These are phyloP conservation scores for Synergus umbraculus DNA, from an alignment of 2,888 invertebrate species.

Conservation along the genomic window DNA sequence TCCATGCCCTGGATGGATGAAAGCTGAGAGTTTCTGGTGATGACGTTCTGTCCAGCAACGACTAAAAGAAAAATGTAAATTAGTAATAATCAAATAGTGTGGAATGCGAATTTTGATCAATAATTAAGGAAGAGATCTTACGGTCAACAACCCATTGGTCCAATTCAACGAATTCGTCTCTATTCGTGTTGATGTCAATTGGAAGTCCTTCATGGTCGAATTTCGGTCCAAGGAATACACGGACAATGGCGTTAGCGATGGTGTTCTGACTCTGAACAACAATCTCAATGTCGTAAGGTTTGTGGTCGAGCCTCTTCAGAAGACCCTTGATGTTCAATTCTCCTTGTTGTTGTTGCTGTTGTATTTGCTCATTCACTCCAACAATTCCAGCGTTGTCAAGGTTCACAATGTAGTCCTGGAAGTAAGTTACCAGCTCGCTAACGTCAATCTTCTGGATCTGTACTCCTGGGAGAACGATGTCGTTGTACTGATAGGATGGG, in stretches of 20 bases:
- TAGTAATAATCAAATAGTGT: neutral
- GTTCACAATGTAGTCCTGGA: conserved; percentile 83
- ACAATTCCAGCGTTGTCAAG: conserved; percentile 78
- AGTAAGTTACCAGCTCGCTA: conserved; percentile 84
- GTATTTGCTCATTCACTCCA: conserved; percentile 39
- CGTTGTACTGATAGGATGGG: conserved; percentile 81
- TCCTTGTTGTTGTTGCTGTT: conserved; percentile 63
- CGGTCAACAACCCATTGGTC: conserved; percentile 79
- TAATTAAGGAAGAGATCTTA: conserved; percentile 70
- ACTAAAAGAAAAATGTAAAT: conserved; percentile 72
- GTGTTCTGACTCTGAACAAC: conserved; percentile 81
- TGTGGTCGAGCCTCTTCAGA: conserved; percentile 85
- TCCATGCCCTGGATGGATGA: conserved; percentile 74
- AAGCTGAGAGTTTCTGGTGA: conserved; percentile 84
- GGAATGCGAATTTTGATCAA: neutral
- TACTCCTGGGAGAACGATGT: conserved; percentile 82
- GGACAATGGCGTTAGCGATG: conserved; percentile 82
- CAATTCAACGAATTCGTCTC: conserved; percentile 83
- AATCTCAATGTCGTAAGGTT: conserved; percentile 82
- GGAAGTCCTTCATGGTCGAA: conserved; percentile 80
- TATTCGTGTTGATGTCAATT: conserved; percentile 81
- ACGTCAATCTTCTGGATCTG: conserved; percentile 82
- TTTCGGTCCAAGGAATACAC: conserved; percentile 85
- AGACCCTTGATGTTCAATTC: conserved; percentile 80
- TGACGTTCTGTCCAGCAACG: conserved; percentile 83